Evolutionary conservation across 2,888 invertebrate genomes (phyloP), one percentile per base, ranked within the genome.

Genomic region (Meandrusa payeni): DNA sequence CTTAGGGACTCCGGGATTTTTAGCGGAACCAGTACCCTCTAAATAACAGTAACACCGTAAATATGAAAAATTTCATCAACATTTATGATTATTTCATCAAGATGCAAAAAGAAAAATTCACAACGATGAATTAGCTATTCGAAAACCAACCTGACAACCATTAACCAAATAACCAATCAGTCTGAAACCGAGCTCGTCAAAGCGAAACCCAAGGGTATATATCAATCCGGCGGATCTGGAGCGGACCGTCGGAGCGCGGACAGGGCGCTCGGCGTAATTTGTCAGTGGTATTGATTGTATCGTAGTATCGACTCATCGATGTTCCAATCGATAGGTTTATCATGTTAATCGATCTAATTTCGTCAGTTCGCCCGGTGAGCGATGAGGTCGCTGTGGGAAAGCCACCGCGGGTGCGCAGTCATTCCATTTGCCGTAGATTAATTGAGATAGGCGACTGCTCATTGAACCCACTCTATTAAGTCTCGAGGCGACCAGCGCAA

Each of bases 301-400:
- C 70, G 71, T 76, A 61, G 61, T 69, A 78, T 79, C 75, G 72
- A 72, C 57, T 59, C 54, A 57, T 59, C 62, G 61, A 63, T 63
- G 59, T 55, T 54, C 50, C 54, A 54, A 73, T 78, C 77, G 76
- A 83, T 78, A 80, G 67, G 79, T 82, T 81, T 85, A 86, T 86
- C 83, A 80, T 70, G 71, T 77, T 82, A 82, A 85, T 86, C 82
- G 85, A 86, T 86, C 82, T 83, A 77, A 83, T 85, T 85, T 85
- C 83, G 76, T 83, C 85, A 78, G 74, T 70, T 82, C 73, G 62
- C 64, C 60, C 69, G 69, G 72, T 81, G 80, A 79, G 76, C 78
- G 79, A 79, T 75, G 76, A 70, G 74, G 68, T 61, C 73, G 74
- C 69, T 80, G 79, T 83, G 86, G 86, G 85, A 85, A 83, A 78